Base-by-base conservation (phyloP, 2,113 vertebrate species). In the Picathartes gymnocephalus region DNA sequence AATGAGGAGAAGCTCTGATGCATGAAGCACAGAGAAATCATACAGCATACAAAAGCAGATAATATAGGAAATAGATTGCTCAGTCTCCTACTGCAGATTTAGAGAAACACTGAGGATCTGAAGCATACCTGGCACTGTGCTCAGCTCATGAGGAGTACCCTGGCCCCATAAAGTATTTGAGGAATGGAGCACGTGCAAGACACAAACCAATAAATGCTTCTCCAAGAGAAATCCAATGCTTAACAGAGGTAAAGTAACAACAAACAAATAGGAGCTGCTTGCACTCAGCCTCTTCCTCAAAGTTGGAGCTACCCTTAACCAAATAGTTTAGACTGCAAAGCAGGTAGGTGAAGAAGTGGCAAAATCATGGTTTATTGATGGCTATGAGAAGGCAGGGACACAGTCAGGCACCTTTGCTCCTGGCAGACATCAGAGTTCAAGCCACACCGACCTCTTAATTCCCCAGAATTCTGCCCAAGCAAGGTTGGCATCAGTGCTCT, bases 391-490 rank as follows among this genome's bases (percentile, higher is more conserved):
- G 66, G 30, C 53, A 92, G 48, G 35, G 24, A 35, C 73, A 54
- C n/a, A n/a, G 27, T 28, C 77, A 65, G 5, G 9, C 31, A 65
- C 21, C 7, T 21, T 40, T 19, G 22, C 28, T 51, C 47, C 47
- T 42, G 4, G 27, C 13, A 53, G 11, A 13, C n/a, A 7, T 56
- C 48, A 68, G 81, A 64, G 27, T 33, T 87, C 44, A 79, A 76
- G 35, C 13, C 24, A 25, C 40, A 51, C 3, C 0, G 0, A 64
- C 35, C 18, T n/a, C 70, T 35, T 39, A 44, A 42, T 35, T 66
- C 10, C 31, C 15, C 0, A 0, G 24, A 44, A 37, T 24, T 57
- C 48, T 72, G 44, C 71, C 53, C 0, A 0, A 80, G 37, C 24
- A 44, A 72, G 31, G 48, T 0, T 60, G 45, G 19, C 31, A 31